phyloP scores from a whole-genome alignment of 2,888 invertebrate species.

The Pseudanteris insignis region DNA sequence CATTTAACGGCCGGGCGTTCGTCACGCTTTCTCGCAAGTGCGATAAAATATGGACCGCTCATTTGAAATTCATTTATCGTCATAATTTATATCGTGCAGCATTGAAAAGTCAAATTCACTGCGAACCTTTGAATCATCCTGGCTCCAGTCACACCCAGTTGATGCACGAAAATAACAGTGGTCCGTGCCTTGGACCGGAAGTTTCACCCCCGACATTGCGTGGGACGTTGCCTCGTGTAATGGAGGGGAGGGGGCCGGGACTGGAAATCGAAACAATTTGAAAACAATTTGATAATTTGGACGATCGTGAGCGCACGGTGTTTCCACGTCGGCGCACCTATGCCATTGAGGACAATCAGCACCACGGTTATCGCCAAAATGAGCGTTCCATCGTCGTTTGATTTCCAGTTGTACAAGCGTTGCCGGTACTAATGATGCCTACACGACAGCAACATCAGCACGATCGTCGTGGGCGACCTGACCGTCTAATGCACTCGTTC shows the following conservation, averaged over 20 bases:
- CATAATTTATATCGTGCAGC: slow-evolving; percentile 36
- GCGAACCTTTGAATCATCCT: slow-evolving; percentile 50
- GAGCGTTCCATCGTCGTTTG: slow-evolving; percentile 51
- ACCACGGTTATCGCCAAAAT: slow-evolving; percentile 36
- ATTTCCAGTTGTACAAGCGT: slow-evolving; percentile 50
- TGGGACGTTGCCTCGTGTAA: too few relatives aligned
- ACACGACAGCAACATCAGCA: slow-evolving; percentile 58
- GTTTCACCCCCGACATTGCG: slow-evolving; percentile 42
- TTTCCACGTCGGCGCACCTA: slow-evolving; percentile 21
- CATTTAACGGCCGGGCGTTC: neutral
- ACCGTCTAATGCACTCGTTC: slow-evolving; percentile 57
- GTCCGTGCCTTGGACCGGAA: slow-evolving; percentile 52
- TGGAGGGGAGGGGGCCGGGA: neutral
- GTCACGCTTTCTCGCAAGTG: neutral
- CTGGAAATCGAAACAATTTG: slow-evolving; percentile 45
- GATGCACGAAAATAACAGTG: slow-evolving; percentile 55
- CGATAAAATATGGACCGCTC: slow-evolving; percentile 33
- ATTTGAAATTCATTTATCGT: slow-evolving; percentile 35
- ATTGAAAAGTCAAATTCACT: slow-evolving; percentile 43
- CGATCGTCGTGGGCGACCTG: slow-evolving; percentile 61
- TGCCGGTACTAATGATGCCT: slow-evolving; percentile 60
- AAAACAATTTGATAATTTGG: slow-evolving; percentile 51
- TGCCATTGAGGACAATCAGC: slow-evolving; percentile 36
- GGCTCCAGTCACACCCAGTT: slow-evolving; percentile 58
- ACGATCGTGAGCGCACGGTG: slow-evolving; percentile 44